A percentile compares a stretch with the other conserved stretches of the same genome.
Evolutionary conservation across 2,797 vertebrate species (phyloP).

Genomic region (Lycodopsis pacificus): DNA sequence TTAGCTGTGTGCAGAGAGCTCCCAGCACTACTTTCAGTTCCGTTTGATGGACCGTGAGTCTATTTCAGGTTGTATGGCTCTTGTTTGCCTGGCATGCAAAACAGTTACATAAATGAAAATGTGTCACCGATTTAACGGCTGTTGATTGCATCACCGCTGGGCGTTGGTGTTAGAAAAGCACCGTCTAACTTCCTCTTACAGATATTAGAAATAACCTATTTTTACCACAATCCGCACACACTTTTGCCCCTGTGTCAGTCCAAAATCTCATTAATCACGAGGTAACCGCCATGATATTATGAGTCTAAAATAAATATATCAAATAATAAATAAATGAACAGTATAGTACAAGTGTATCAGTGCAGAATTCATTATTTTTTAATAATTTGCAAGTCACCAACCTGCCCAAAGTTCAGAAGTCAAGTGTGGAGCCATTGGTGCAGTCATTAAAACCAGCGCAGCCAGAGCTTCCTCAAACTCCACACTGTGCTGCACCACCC

Average conservation of each 20-base stretch:
- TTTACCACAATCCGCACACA: slow-evolving; percentile 3
- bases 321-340: background rate
- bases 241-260: background rate
- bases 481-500: slow-evolving; percentile 88
- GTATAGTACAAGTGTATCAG: background rate
- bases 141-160: slow-evolving; percentile 11
- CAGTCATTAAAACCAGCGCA: slow-evolving; percentile 88
- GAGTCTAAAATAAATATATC: background rate
- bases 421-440: slow-evolving; percentile 94
- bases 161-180: background rate
- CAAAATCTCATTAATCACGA: background rate
- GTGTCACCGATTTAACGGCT: background rate
- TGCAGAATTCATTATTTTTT: background rate
- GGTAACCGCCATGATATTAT: background rate
- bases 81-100: background rate
- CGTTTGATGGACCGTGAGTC: background rate
- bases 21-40: slow-evolving; percentile 21
- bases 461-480: slow-evolving; percentile 95
- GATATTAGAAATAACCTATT: background rate
- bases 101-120: background rate
- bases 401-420: slow-evolving; percentile 98
- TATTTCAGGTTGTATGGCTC: background rate
- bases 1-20: slow-evolving; percentile 26
- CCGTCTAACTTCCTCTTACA: slow-evolving; percentile 34
- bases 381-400: slow-evolving; percentile 64